Conservation (phyloP, 2,888 invertebrate genomes). For the Minunthozetes semirufus region DNA sequence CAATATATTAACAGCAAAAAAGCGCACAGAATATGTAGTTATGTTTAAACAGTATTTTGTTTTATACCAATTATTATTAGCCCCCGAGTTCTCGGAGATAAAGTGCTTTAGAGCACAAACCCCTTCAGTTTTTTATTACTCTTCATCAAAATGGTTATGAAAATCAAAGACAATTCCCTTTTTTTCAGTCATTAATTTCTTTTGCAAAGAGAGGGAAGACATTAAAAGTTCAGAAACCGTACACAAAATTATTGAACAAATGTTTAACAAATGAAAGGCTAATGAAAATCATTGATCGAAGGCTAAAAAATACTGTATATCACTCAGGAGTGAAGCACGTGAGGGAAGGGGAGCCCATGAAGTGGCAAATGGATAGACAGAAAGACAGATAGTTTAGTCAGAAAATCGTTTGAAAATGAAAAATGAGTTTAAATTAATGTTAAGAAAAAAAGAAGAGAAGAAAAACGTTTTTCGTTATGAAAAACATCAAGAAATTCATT, state of each 20-base stretch:
- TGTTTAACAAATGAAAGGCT: conserved; percentile 1
- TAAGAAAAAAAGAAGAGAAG: no score
- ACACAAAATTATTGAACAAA: not conserved
- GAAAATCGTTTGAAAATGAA: not conserved
- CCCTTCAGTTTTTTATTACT: not conserved
- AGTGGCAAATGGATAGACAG: not conserved
- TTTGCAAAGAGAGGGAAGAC: not conserved
- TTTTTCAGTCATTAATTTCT: conserved; percentile 1
- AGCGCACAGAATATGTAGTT: no score
- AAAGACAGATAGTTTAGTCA: not conserved
- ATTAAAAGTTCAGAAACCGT: conserved; percentile 13
- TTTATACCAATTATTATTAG: not conserved
- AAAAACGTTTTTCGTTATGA: no score
- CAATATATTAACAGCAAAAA: not conserved
- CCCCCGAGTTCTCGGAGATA: not conserved
- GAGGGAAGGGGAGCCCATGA: not conserved
- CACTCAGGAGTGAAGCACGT: not conserved
- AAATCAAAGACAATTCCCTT: not conserved
- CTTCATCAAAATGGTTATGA: not conserved
- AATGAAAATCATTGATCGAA: not conserved
- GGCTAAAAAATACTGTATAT: not conserved
- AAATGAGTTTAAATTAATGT: not conserved
- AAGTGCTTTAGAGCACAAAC: not conserved
- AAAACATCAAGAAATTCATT: conserved; percentile 9
- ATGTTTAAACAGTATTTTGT: not conserved